Evolutionary conservation across 2,113 vertebrate species (phyloP).

Genomic region (Scytalopus superciliaris): DNA sequence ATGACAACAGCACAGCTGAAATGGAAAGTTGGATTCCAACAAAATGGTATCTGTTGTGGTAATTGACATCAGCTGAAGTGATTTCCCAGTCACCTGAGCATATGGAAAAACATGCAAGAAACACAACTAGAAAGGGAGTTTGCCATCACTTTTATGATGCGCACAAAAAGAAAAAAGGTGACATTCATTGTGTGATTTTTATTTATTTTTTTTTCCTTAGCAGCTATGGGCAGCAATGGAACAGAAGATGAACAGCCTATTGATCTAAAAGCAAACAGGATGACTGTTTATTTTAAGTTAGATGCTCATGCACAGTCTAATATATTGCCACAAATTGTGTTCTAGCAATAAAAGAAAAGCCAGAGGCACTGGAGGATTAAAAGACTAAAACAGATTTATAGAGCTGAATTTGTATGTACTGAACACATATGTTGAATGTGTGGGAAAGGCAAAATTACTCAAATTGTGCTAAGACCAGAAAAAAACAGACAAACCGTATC

Average conservation of each 20-base stretch:
- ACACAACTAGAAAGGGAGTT: neutral
- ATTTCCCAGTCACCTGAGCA: neutral
- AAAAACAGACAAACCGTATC: neutral
- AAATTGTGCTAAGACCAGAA: neutral
- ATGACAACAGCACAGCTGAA: rapidly evolving
- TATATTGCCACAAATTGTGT: neutral
- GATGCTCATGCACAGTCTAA: neutral
- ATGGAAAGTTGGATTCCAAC: neutral
- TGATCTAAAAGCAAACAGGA: slow-evolving; percentile 19
- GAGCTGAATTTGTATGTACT: neutral
- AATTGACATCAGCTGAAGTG: neutral
- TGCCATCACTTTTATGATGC: neutral
- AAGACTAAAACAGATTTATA: neutral
- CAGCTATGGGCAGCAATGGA: neutral
- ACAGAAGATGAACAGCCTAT: neutral
- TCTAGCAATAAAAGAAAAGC: neutral
- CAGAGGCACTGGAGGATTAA: neutral
- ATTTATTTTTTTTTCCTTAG: neutral
- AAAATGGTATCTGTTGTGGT: neutral
- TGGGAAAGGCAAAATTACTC: neutral
- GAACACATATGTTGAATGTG: neutral
- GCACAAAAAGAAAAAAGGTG: neutral
- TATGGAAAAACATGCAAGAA: neutral
- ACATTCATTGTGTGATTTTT: neutral
- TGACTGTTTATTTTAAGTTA: slow-evolving; percentile 26